phyloP scores from a whole-genome alignment of 2,113 vertebrate species.

The Morone saxatilis region DNA sequence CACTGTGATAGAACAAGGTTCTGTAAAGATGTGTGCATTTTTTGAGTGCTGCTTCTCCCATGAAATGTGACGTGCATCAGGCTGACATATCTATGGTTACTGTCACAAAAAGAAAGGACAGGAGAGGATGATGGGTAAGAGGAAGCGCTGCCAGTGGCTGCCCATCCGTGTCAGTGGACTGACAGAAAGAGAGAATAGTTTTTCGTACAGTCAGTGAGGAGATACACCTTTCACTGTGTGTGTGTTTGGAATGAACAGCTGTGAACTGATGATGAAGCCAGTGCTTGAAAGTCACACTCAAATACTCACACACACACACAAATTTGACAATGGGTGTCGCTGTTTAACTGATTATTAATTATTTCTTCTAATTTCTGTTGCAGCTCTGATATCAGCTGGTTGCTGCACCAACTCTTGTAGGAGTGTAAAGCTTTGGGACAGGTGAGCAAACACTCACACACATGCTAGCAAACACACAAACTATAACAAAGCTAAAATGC shows the following conservation, averaged over 20 bases:
- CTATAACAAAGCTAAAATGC: too few relatives aligned
- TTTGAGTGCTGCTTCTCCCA: too few relatives aligned
- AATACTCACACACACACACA: background rate
- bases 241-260: background rate
- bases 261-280: background rate
- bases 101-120: constrained; percentile 17
- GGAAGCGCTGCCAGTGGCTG: constrained; percentile 6
- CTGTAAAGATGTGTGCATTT: too few relatives aligned
- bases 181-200: constrained; percentile 2
- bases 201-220: constrained; percentile 14
- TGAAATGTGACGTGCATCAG: background rate
- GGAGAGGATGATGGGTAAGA: constrained; percentile 34
- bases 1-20: too few relatives aligned
- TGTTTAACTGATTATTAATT: constrained; percentile 15
- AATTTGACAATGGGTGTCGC: background rate
- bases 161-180: constrained; percentile 3
- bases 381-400: constrained; percentile 85
- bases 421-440: constrained; percentile 86
- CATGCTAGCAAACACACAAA: too few relatives aligned
- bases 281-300: background rate
- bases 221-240: background rate
- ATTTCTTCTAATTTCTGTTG: constrained; percentile 29
- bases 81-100: constrained; percentile 23
- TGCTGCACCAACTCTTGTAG: constrained; percentile 84
- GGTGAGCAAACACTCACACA: constrained; percentile 67